These are phyloP conservation scores for Dendrophyllia cribrosa DNA, from an alignment of 64 coral and sea anemone species.

Conservation along the genomic window DNA sequence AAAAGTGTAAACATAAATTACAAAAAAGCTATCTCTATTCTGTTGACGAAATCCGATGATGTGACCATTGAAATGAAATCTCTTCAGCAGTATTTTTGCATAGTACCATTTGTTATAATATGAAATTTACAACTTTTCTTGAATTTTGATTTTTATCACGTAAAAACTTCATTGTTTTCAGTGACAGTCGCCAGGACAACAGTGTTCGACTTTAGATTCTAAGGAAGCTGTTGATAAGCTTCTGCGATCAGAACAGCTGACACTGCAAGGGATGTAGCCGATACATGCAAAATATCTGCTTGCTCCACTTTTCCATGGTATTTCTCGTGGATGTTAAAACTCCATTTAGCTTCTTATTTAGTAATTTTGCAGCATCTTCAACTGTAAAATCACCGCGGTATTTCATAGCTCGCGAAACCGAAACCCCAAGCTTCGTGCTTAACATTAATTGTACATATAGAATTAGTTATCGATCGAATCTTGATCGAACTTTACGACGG, in stretches of 20 bases:
- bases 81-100: too few relatives aligned
- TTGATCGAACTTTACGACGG: slow-evolving; percentile 56
- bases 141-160: neutral
- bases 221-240: slow-evolving; percentile 54
- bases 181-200: slow-evolving; percentile 79
- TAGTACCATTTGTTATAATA: too few relatives aligned
- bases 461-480: slow-evolving; percentile 35
- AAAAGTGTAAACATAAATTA: too few relatives aligned
- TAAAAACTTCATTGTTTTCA: slow-evolving; percentile 78
- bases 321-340: slow-evolving; percentile 78
- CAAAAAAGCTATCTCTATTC: too few relatives aligned
- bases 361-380: slow-evolving; percentile 65
- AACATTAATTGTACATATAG: slow-evolving; percentile 81
- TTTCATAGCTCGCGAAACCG: slow-evolving; percentile 91
- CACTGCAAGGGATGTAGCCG: slow-evolving; percentile 61
- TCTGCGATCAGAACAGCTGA: slow-evolving; percentile 45
- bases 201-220: slow-evolving; percentile 75
- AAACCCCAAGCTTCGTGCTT: slow-evolving; percentile 77
- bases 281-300: slow-evolving; percentile 92
- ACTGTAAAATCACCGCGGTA: slow-evolving; percentile 82
- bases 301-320: slow-evolving; percentile 85
- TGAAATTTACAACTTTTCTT: too few relatives aligned
- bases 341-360: slow-evolving; percentile 85
- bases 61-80: too few relatives aligned
- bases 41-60: too few relatives aligned